Evolutionary conservation across 2,888 invertebrate genomes (phyloP), one percentile per base, ranked within the genome.

Genomic region (Aspidiotus rigidus): DNA sequence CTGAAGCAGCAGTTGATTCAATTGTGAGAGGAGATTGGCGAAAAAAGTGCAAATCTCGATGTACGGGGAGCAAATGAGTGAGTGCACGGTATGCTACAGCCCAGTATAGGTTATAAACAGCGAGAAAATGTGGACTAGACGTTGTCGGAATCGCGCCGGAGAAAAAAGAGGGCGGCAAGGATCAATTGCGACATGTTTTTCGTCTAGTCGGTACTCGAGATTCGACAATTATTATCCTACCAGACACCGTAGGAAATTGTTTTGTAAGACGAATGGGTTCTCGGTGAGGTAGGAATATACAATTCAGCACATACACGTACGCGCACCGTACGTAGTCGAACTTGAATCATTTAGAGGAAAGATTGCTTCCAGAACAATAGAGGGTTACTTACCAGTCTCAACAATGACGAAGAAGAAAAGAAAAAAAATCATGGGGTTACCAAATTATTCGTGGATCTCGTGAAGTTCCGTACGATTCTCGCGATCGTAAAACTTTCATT

Each of bases 231-330:
- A 59, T 59, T 59, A 59, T 59, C 59, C 59, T 59, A 9, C 39
- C 67, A 67, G 59, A 59, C 67, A 59, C 67, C 44, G 67, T 67
- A 67, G 67, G 67, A 67, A 67, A 67, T 59, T 67, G 67, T 67
- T 67, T 59, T 59, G 59, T 53, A 42, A 41, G 62, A 62, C 62
- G 57, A 49, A 49, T 28, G 59, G 49, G 49, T 49, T 49, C 49
- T n/a, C 49, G 39, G 59, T 39, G 56, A 16, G n/a, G 56, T 56
- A 56, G 56, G 16, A 56, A 56, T 16, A 56, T 16, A 56, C 56
- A 17, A 16, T 16, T 56, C 15, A 16, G 17, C 17, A 59, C 59
- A 59, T 59, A 59, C 13, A 49, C 39, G 39, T 59, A 59, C 59
- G 39, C 17, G 28, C 59, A n/a, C 49, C 11, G 10, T 49, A 49